phyloP scores from a whole-genome alignment of 2,888 invertebrate genomes.

The Torymus tubicola region DNA sequence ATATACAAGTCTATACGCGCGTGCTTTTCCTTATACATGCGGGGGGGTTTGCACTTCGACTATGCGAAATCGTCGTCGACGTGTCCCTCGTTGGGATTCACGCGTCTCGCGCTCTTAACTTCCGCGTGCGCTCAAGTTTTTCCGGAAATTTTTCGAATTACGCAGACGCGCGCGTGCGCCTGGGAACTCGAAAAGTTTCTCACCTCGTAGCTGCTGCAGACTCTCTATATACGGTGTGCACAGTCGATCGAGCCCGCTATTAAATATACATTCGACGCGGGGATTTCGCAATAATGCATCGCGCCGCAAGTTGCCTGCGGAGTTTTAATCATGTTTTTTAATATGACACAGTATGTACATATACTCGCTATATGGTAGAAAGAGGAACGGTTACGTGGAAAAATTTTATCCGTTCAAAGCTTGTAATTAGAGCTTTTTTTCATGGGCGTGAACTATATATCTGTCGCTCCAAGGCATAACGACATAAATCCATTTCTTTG shows the following conservation, averaged over 20 bases:
- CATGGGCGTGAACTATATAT: no score
- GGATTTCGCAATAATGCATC: constrained; percentile 10
- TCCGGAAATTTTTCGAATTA: constrained; percentile 42
- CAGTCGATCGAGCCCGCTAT: constrained; percentile 9
- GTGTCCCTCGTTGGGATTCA: constrained; percentile 34
- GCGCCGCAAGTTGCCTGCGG: constrained; percentile 16
- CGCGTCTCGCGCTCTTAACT: constrained; percentile 13
- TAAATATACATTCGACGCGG: constrained; percentile 39
- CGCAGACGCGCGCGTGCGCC: neutral
- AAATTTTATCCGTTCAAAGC: no score
- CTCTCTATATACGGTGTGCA: neutral
- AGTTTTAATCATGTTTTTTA: constrained; percentile 43
- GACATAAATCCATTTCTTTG: no score
- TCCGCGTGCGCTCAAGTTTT: neutral
- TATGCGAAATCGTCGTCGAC: neutral
- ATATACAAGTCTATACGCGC: no score
- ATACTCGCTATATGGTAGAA: no score
- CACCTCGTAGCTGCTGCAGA: neutral
- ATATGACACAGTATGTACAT: neutral
- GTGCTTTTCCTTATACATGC: neutral
- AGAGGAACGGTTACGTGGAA: no score
- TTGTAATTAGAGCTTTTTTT: no score
- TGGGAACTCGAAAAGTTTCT: neutral
- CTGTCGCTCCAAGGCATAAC: no score
- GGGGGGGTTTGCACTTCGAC: no score